phyloP scores from a whole-genome alignment of 2,113 vertebrate genomes.

The Phalacrocorax carbo region DNA sequence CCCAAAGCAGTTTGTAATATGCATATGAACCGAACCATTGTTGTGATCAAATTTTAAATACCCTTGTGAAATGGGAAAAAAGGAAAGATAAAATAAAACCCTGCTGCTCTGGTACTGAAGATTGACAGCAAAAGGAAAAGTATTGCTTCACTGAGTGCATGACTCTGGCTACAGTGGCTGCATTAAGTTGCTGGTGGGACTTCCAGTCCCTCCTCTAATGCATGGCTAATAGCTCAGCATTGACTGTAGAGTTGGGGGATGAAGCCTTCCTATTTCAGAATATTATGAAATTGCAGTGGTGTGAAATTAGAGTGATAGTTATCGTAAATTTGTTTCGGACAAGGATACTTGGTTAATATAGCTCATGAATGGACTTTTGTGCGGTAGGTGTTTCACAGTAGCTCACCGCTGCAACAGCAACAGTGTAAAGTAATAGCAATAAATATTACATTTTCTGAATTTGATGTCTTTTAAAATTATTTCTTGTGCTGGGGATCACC shows the following conservation, averaged over 20 bases:
- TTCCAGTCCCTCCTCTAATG: constrained; percentile 50
- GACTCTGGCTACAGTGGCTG: constrained; percentile 46
- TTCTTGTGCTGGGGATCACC: not conserved
- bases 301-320: constrained; percentile 63
- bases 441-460: not conserved
- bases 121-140: constrained; percentile 59
- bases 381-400: not conserved
- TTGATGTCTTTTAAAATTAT: constrained; percentile 30
- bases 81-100: constrained; percentile 69
- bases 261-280: constrained; percentile 30
- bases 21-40: constrained; percentile 76
- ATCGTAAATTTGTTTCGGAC: constrained; percentile 8
- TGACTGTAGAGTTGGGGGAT: not conserved
- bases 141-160: constrained; percentile 42
- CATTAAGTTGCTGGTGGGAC: constrained; percentile 45
- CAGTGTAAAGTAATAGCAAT: not conserved
- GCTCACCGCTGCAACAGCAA: not conserved
- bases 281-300: constrained; percentile 50
- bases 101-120: constrained; percentile 53
- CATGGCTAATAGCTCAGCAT: constrained; percentile 46
- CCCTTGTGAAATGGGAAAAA: constrained; percentile 60
- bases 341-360: not conserved
- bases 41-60: constrained; percentile 77
- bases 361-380: not conserved
- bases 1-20: constrained; percentile 72